Conservation (phyloP, 2,113 vertebrate genomes). For the Alexandromys fortis region DNA sequence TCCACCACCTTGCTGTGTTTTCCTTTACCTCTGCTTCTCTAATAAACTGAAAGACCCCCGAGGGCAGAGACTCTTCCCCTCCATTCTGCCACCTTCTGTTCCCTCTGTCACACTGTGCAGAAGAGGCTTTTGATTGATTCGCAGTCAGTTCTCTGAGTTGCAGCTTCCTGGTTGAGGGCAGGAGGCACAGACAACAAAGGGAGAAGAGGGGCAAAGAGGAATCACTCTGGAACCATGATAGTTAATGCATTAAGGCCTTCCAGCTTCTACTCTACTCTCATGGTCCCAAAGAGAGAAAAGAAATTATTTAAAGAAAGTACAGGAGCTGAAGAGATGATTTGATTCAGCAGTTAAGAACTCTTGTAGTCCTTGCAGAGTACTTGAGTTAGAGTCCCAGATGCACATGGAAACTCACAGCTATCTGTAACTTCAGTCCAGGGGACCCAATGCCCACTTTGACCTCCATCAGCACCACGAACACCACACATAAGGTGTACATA, state of each 20-base stretch:
- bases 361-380: neutral
- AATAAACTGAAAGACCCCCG: slow-evolving; percentile 23
- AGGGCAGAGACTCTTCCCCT: neutral
- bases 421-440: neutral
- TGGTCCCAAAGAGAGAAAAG: neutral
- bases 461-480: neutral
- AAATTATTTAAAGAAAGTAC: neutral
- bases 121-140: neutral
- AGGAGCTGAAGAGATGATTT: neutral
- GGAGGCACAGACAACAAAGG: neutral
- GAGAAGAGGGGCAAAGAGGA: neutral
- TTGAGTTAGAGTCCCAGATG: neutral
- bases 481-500: neutral
- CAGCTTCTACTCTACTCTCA: neutral
- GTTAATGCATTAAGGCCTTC: slow-evolving; percentile 23
- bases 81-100: neutral
- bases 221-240: neutral
- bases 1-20: neutral
- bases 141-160: neutral
- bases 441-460: neutral
- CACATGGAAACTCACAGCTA: neutral
- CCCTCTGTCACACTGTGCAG: neutral
- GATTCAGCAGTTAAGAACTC: neutral
- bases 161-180: neutral
- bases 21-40: slow-evolving; percentile 26